phyloP scores from a whole-genome alignment of 2,888 invertebrate species.

The Netelia virgata region DNA sequence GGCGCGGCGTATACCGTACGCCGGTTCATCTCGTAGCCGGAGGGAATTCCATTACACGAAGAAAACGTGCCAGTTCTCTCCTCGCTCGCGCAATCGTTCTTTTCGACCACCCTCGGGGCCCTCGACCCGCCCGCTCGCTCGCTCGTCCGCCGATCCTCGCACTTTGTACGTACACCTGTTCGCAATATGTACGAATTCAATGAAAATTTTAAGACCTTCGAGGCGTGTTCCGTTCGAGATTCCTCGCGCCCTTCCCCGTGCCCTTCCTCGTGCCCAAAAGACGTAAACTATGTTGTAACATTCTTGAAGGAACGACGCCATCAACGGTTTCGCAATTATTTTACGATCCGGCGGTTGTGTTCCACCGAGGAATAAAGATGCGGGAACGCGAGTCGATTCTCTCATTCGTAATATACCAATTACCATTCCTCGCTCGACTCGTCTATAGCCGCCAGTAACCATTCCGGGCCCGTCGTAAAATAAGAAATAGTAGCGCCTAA shows the following conservation, averaged over 20 bases:
- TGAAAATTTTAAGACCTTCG: neutral
- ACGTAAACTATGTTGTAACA: too few relatives aligned
- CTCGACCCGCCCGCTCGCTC: constrained; percentile 6
- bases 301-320: neutral
- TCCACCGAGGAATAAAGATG: too few relatives aligned
- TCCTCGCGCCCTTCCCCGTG: too few relatives aligned
- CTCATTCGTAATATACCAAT: constrained; percentile 6
- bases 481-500: constrained; percentile 72
- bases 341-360: too few relatives aligned
- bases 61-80: constrained; percentile 71
- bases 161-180: constrained; percentile 10
- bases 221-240: neutral
- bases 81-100: constrained; percentile 35
- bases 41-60: constrained; percentile 77
- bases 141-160: constrained; percentile 21
- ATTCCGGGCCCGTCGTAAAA: constrained; percentile 71
- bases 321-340: neutral
- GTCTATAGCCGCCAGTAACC: constrained; percentile 29
- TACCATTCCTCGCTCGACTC: constrained; percentile 12
- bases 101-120: constrained; percentile 36
- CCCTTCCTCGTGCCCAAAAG: too few relatives aligned
- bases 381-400: constrained; percentile 4
- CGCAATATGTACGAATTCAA: neutral
- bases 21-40: constrained; percentile 65
- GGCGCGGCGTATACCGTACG: constrained; percentile 34